Evolutionary conservation across 2,113 vertebrate species (phyloP).

Genomic region (Cyanoliseus patagonus): DNA sequence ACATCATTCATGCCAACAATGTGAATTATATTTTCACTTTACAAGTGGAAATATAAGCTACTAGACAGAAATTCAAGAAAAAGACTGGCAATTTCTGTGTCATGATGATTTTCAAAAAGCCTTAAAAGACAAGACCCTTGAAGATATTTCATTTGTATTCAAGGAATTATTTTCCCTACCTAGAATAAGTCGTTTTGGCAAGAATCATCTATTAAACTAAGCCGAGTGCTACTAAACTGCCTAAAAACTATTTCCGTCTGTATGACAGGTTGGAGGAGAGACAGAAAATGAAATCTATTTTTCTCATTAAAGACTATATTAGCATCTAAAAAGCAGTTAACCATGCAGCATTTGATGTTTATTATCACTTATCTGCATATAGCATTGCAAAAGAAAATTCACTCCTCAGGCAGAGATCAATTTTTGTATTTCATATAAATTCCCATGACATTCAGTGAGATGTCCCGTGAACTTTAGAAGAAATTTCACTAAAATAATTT

Average conservation of each 20-base stretch:
- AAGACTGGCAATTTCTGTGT: not conserved
- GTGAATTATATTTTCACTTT: slow-evolving; percentile 14
- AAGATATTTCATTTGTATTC: not conserved
- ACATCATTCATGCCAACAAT: not conserved
- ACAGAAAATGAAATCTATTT: not conserved
- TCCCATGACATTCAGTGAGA: slow-evolving; percentile 4
- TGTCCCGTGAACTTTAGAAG: slow-evolving; percentile 61
- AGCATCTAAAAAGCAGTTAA: slow-evolving; percentile 25
- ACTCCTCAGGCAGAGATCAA: not conserved
- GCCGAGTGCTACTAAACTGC: not conserved
- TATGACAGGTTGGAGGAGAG: not conserved
- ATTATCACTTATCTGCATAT: not conserved
- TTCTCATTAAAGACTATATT: not conserved
- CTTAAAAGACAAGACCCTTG: not conserved
- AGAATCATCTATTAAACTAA: not conserved
- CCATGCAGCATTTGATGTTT: not conserved
- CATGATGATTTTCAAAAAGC: not conserved
- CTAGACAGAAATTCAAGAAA: not conserved
- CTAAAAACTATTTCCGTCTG: not conserved
- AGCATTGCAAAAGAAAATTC: not conserved
- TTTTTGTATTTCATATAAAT: not conserved
- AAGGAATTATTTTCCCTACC: not conserved
- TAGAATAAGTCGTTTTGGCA: not conserved
- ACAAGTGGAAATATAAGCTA: not conserved
- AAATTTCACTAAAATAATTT: slow-evolving; percentile 68